Base-by-base conservation (phyloP, 2,113 vertebrate species). In the Eudyptes chrysolophus region DNA sequence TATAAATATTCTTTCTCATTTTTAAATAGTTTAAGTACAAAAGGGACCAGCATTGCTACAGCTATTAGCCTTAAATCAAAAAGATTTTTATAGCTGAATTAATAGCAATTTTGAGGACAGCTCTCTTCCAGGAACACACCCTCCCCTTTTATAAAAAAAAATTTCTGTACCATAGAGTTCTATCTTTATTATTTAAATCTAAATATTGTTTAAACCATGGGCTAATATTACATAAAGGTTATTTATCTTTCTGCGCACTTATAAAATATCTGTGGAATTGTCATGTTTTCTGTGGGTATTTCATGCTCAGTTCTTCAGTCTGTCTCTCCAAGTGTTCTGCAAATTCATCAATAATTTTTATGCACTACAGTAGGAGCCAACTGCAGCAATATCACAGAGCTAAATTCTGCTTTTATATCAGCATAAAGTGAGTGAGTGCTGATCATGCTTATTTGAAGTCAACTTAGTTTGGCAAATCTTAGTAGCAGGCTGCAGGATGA, bases 281-380 rank as follows among this genome's bases (percentile, higher is more conserved):
- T 20, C 15, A 4, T 17, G 13, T 62, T 92, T 85, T 66, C n/a
- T 75, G 8, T 36, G 40, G 19, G 16, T 51, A 16, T 52, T 66
- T 66, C 5, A 0, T 17, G 6, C 74, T 54, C 46, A 46, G 26
- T 34, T 84, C 40, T 74, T 62, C 62, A 58, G 36, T 71, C 26
- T 89, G 25, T 42, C 25, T 92, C 64, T 79, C 64, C 64, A 54
- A 62, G 54, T 30, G 64, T 57, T 90, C 66, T 93, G 94, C 79
- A 85, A 62, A 58, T 66, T 29, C 81, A 94, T 96, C 96, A 74
- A 62, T 97, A 89, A 32, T 51, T 93, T 93, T 93, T 85, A 88
- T 62, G 78, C 10, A 9, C 61, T 38, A 1, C 18, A 38, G 46
- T 13, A 17, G 60, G 64, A 92, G 75, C 75, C 69, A 86, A 48